Evolutionary conservation across 2,888 invertebrate species (phyloP).

Genomic region (Ligdia adustata): DNA sequence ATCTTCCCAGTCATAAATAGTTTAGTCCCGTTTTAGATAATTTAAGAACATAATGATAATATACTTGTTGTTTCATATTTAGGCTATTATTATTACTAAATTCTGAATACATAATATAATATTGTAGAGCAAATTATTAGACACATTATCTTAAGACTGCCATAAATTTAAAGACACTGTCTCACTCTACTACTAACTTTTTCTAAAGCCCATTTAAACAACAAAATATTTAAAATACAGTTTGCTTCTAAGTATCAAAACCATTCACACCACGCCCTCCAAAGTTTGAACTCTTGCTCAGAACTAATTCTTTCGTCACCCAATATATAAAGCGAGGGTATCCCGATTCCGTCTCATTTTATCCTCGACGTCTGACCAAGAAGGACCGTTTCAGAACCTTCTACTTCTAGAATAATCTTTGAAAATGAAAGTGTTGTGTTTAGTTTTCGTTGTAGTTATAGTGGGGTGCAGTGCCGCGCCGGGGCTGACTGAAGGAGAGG

Average conservation of each 20-base stretch:
- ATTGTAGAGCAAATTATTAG: too few species aligned
- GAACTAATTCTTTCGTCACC: slow-evolving; percentile 39
- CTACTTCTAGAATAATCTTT: slow-evolving; percentile 18
- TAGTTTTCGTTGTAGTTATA: slow-evolving; percentile 56
- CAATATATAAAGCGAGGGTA: slow-evolving; percentile 57
- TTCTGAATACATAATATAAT: too few species aligned
- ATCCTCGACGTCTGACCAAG: slow-evolving; percentile 54
- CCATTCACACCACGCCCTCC: slow-evolving; percentile 25
- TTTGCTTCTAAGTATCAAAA: slow-evolving; percentile 52
- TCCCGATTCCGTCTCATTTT: slow-evolving; percentile 63
- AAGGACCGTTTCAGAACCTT: slow-evolving; percentile 44
- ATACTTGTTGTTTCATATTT: too few species aligned
- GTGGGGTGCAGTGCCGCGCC: slow-evolving; percentile 69
- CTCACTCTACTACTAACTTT: too few species aligned
- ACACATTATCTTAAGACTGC: too few species aligned
- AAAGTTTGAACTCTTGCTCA: slow-evolving; percentile 31
- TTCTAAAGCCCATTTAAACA: too few species aligned
- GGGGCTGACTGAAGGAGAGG: slow-evolving; percentile 59
- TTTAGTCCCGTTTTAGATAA: too few species aligned
- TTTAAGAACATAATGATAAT: too few species aligned
- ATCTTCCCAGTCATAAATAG: too few species aligned
- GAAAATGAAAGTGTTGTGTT: slow-evolving; percentile 67
- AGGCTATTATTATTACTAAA: too few species aligned
- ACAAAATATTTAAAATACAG: too few species aligned
- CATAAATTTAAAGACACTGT: too few species aligned